Evolutionary conservation across 2,797 vertebrate genomes (phyloP), one percentile per base, ranked within the genome.

Genomic region (Antrozous pallidus): DNA sequence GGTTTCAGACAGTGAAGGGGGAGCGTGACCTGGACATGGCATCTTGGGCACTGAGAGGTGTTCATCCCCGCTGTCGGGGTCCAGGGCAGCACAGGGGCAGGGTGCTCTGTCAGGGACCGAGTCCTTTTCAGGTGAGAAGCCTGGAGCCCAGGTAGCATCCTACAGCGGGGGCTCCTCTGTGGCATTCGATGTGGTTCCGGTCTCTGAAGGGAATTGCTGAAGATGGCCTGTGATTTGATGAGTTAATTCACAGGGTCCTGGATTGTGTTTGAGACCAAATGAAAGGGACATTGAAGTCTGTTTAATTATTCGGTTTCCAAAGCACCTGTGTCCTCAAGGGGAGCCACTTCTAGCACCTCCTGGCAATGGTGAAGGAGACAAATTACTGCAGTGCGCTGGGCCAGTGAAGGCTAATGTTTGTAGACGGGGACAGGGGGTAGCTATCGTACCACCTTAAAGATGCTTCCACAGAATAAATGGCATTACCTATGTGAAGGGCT

Each of bases 21-120:
- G 38, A 17, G 13, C 13, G 6, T 61, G 20, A 84, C 58, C 70
- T 86, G 87, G 75, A 80, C 42, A 77, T 93, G 91, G 90, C 67
- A 77, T 75, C 51, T 42, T 31, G 17, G 38, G 71, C 36, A 5
- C 8, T 67, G 70, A 88, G 63, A 38, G 80, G 31, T 40, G 24
- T 69, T 63, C 70, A 10, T 94, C 77, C 58, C 87, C 17, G 38
- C 26, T 28, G 9, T 58, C 11, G 80, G 86, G 94, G 91, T 95
- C 95, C n/a, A 67, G 56, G n/a, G 65, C n/a, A 31, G 24, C 54
- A 1, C 6, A 6, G 49, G 49, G 49, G 49, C 49, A 49, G 49
- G 49, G 49, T 1, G 49, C 49, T 49, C 54, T 24, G 20, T 56
- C 54, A 10, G 18, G 18, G 51, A 54, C 18, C 58, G n/a, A n/a